These are phyloP conservation scores for Trochalopteron elliotii DNA, from an alignment of 2,113 vertebrate species.

Conservation along the genomic window DNA sequence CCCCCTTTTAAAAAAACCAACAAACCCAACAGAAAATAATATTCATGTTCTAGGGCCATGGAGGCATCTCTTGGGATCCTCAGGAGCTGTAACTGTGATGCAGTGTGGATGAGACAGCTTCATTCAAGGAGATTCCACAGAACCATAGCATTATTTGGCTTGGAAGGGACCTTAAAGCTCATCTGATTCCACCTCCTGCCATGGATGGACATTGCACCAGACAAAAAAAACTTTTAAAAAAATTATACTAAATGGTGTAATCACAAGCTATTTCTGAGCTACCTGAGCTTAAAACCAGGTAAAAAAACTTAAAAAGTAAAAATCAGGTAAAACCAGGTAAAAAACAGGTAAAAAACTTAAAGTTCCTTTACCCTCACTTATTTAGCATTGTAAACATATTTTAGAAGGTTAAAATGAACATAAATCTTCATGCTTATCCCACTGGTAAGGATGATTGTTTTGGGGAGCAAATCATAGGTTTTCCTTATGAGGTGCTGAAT, in stretches of 20 bases:
- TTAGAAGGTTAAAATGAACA: background rate
- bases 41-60: background rate
- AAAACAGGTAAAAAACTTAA: rapidly evolving
- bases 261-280: background rate
- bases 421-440: background rate
- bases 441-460: background rate
- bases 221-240: background rate
- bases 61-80: background rate
- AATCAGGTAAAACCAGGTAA: background rate
- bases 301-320: background rate
- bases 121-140: background rate
- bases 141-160: background rate
- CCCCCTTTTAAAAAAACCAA: background rate
- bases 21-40: background rate
- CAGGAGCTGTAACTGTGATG: background rate
- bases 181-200: background rate
- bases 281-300: background rate
- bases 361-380: background rate
- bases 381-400: background rate
- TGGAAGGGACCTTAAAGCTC: background rate
- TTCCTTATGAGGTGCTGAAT: background rate
- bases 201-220: background rate
- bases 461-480: background rate
- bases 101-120: background rate
- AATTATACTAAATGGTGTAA: background rate